A percentile compares a stretch with the other conserved stretches of the same genome.
These are phyloP conservation scores for Vicugna pacos DNA, from an alignment of 2,113 vertebrate genomes.

Conservation along the genomic window DNA sequence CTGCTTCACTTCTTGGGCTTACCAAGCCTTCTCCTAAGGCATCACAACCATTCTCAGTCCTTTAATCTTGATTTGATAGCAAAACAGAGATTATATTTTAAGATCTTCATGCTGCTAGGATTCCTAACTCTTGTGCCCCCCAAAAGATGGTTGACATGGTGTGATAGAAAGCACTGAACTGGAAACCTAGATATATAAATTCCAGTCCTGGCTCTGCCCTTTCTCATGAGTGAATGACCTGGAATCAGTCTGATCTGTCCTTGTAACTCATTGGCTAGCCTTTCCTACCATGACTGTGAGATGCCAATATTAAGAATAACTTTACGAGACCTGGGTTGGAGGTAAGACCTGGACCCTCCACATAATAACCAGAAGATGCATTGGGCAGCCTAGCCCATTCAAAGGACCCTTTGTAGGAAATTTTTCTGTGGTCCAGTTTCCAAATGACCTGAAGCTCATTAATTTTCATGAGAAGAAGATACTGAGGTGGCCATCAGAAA, in stretches of 20 bases:
- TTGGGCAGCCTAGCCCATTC: background rate
- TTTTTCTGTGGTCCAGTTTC: background rate
- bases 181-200: background rate
- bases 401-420: background rate
- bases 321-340: background rate
- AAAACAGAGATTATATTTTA: background rate
- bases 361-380: background rate
- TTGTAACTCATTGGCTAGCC: background rate
- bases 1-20: background rate
- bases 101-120: background rate
- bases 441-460: background rate
- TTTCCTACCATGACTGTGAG: background rate
- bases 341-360: background rate
- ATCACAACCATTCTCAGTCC: background rate
- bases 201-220: background rate
- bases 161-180: background rate
- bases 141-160: background rate
- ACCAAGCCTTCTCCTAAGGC: background rate
- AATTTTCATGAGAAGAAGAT: background rate
- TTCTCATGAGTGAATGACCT: background rate
- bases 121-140: background rate
- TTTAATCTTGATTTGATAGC: background rate
- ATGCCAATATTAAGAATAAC: background rate
- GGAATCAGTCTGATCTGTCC: background rate
- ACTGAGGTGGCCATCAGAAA: background rate